Percentiles rank a stretch among this genome's conserved stretches.
These are phyloP conservation scores for Mesodorylaimus sp. DNA, from an alignment of 2,888 invertebrate genomes.

Conservation along the genomic window DNA sequence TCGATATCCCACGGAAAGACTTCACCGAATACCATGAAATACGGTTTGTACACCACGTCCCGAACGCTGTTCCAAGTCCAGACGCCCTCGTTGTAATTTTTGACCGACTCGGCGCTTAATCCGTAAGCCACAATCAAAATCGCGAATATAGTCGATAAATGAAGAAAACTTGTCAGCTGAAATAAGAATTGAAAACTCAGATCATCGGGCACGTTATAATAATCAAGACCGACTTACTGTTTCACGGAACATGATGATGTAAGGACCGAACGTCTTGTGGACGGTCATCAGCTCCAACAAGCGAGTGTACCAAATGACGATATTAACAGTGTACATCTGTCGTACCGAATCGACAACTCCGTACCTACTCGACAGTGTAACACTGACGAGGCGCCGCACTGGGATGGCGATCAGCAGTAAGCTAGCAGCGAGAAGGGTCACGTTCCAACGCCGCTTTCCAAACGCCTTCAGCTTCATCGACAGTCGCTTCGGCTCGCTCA, in stretches of 20 bases:
- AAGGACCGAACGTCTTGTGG: conserved; percentile 77
- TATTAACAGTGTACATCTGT: conserved; percentile 53
- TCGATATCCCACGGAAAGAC: conserved; percentile 86
- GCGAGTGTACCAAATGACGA: conserved; percentile 41
- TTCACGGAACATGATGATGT: conserved; percentile 98
- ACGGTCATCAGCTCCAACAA: conserved; percentile 87
- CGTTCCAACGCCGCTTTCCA: too few species aligned
- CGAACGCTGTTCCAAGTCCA: conserved; percentile 70
- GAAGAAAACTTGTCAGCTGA: conserved; percentile 64
- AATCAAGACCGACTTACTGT: conserved; percentile 90
- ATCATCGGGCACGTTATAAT: background rate
- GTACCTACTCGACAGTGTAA: too few species aligned
- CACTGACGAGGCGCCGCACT: background rate
- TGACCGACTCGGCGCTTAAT: conserved; percentile 77
- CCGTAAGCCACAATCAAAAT: conserved; percentile 94
- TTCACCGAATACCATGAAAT: conserved; percentile 99
- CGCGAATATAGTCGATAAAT: conserved; percentile 81
- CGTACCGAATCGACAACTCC: too few species aligned
- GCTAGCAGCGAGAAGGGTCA: conserved; percentile 32
- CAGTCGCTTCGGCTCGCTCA: too few species aligned
- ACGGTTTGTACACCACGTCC: conserved; percentile 83
- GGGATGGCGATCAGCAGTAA: conserved; percentile 15
- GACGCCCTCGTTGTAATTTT: conserved; percentile 68
- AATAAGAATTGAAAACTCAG: conserved; percentile 1
- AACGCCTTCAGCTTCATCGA: too few species aligned